phyloP scores from a whole-genome alignment of 2,113 vertebrate species.

The Oenanthe melanoleuca region DNA sequence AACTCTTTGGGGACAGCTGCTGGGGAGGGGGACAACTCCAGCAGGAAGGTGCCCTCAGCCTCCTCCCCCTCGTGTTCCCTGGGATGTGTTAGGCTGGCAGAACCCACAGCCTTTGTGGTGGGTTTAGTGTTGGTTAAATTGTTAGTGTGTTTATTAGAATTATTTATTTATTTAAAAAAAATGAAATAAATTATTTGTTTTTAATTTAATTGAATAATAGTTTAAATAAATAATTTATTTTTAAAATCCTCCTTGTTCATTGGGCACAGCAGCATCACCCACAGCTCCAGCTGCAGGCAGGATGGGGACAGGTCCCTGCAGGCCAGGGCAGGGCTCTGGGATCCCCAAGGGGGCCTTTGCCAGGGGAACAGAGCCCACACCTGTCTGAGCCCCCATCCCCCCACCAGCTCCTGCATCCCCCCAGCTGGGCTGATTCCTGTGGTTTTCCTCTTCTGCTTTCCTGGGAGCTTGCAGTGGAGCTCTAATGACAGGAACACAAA shows the following conservation, averaged over 20 bases:
- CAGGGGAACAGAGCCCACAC: neutral
- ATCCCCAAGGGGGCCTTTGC: neutral
- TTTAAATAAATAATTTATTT: no score
- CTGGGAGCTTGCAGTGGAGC: neutral
- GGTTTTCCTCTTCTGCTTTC: neutral
- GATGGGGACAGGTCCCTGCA: neutral
- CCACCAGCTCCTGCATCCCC: neutral
- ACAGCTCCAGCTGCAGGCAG: fast-evolving
- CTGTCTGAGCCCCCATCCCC: fast-evolving
- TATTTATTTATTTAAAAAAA: no score
- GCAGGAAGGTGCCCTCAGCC: neutral
- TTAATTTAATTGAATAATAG: no score
- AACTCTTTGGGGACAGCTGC: neutral
- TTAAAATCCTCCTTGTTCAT: no score
- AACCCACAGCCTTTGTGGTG: neutral
- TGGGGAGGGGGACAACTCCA: fast-evolving
- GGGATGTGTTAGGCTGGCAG: neutral
- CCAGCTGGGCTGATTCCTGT: fast-evolving
- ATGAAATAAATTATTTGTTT: no score
- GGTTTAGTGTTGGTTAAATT: no score
- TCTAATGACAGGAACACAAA: neutral
- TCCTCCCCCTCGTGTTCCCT: neutral
- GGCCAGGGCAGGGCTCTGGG: neutral
- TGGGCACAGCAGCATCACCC: neutral
- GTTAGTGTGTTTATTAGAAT: no score